Conservation (phyloP, 2,888 invertebrate species). For the Taenaris catops region DNA sequence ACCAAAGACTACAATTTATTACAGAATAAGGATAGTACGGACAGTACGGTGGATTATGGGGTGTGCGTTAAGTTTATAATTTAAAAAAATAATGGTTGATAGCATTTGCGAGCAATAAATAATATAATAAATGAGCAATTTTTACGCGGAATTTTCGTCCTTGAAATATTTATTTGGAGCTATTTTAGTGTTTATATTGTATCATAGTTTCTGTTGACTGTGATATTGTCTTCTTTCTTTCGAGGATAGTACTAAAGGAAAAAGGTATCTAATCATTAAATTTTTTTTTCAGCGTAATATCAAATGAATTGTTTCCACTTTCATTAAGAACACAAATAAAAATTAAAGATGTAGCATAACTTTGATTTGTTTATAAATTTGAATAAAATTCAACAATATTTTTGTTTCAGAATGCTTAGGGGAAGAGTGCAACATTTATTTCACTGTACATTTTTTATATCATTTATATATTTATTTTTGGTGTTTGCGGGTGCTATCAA, state of each 20-base stretch:
- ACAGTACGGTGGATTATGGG: not conserved
- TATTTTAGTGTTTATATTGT: not conserved
- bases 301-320: too few relatives aligned
- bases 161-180: not conserved
- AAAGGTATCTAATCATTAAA: slow-evolving; percentile 12
- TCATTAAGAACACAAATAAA: too few relatives aligned
- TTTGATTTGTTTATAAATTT: too few relatives aligned
- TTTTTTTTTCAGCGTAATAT: too few relatives aligned
- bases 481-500: slow-evolving; percentile 82
- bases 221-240: slow-evolving; percentile 16
- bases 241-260: slow-evolving; percentile 3
- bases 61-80: not conserved
- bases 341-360: too few relatives aligned
- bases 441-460: slow-evolving; percentile 87
- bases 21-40: too few relatives aligned
- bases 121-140: not conserved
- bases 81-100: not conserved
- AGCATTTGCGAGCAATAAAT: not conserved
- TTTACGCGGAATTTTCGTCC: not conserved
- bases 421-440: slow-evolving; percentile 88
- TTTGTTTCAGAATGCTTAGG: slow-evolving; percentile 76
- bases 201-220: slow-evolving; percentile 13
- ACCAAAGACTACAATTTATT: too few relatives aligned
- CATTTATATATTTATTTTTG: slow-evolving; percentile 88
- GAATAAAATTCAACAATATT: not conserved